Conservation (phyloP, 2,113 vertebrate species). For the Ranitomeya variabilis region DNA sequence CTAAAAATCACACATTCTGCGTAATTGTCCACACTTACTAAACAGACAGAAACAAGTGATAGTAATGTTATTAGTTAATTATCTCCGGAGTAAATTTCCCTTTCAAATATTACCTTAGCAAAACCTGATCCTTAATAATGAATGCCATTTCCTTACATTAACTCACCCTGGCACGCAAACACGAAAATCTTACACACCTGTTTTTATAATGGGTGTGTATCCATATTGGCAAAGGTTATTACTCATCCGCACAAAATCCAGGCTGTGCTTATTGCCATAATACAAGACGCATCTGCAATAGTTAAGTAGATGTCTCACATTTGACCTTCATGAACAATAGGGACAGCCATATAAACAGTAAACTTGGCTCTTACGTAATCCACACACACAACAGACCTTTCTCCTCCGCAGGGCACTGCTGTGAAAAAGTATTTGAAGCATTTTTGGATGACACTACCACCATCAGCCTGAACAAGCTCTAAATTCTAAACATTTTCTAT, state of each 20-base stretch:
- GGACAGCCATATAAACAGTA: slow-evolving; percentile 3
- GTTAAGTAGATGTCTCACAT: slow-evolving; percentile 33
- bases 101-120: slow-evolving; percentile 6
- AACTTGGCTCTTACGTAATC: background rate
- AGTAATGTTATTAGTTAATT: background rate
- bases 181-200: slow-evolving; percentile 35
- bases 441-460: background rate
- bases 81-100: background rate
- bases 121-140: background rate
- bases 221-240: slow-evolving; percentile 19
- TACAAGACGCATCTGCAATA: slow-evolving; percentile 29
- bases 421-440: background rate
- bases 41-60: background rate
- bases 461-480: background rate
- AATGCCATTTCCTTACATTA: slow-evolving; percentile 29
- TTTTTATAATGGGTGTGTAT: slow-evolving; percentile 51
- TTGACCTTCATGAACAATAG: slow-evolving; percentile 33
- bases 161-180: slow-evolving; percentile 21
- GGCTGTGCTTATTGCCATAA: slow-evolving; percentile 41
- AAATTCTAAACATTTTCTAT: background rate
- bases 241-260: slow-evolving; percentile 39
- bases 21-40: background rate
- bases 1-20: too few relatives aligned
- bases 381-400: background rate
- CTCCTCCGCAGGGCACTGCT: too few relatives aligned